These are phyloP conservation scores for Steinernema hermaphroditum DNA, from an alignment of 2,888 invertebrate genomes.

Conservation along the genomic window DNA sequence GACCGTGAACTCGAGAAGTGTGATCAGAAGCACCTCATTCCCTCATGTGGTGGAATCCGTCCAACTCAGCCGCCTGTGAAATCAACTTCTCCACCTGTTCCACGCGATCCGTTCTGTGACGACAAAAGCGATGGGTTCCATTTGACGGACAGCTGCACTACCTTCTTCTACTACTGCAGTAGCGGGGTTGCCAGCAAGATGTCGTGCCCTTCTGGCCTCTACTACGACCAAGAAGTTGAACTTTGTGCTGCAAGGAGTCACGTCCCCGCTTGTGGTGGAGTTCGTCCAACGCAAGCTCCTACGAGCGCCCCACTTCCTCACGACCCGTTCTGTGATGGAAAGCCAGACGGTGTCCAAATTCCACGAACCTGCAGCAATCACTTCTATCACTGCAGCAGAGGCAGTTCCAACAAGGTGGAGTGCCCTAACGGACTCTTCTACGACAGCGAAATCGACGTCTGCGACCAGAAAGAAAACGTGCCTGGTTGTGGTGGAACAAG, in stretches of 20 bases:
- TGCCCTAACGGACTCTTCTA: too few species aligned
- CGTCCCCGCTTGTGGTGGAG: neutral
- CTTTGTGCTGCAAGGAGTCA: neutral
- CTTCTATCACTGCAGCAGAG: too few species aligned
- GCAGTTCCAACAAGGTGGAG: too few species aligned
- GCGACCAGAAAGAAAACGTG: too few species aligned
- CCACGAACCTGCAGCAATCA: conserved; percentile 46
- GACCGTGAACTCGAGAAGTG: too few species aligned
- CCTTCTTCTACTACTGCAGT: neutral
- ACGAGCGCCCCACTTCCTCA: too few species aligned
- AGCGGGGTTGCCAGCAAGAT: neutral
- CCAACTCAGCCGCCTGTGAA: too few species aligned
- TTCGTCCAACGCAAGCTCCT: neutral
- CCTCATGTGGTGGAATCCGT: too few species aligned
- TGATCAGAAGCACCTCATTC: too few species aligned
- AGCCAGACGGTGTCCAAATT: conserved; percentile 50
- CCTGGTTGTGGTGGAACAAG: too few species aligned
- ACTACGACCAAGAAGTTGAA: neutral
- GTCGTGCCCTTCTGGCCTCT: neutral
- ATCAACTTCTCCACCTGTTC: too few species aligned
- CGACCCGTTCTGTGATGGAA: conserved; percentile 43
- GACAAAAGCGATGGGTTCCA: neutral
- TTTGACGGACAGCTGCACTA: neutral
- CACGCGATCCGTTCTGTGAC: neutral
- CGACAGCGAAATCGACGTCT: too few species aligned